Conservation (phyloP, 2,113 vertebrate genomes). For the Apteryx mantelli region DNA sequence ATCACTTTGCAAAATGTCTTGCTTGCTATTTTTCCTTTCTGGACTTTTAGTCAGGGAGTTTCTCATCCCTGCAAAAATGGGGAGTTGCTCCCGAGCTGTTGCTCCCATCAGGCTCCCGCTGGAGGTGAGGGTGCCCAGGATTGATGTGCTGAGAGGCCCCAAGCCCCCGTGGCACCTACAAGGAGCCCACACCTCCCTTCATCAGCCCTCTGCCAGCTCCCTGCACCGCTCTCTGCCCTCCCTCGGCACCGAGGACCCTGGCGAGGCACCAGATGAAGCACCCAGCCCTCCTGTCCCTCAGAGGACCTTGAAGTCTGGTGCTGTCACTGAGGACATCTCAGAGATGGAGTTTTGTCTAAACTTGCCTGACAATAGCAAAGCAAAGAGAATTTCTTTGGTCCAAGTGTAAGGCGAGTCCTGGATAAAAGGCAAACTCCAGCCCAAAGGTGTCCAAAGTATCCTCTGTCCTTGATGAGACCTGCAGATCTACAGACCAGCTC, state of each 20-base stretch:
- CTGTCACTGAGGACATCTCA: not conserved
- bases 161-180: not conserved
- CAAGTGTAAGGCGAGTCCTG: not conserved
- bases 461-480: not conserved
- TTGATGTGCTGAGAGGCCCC: not conserved
- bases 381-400: not conserved
- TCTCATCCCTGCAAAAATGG: not conserved
- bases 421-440: not conserved
- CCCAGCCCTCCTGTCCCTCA: fast-evolving
- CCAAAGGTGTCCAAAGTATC: not conserved
- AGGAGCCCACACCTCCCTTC: too few relatives aligned
- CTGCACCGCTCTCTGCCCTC: too few relatives aligned
- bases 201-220: too few relatives aligned
- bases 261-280: not conserved
- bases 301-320: not conserved
- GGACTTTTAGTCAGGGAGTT: not conserved
- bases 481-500: not conserved
- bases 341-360: not conserved
- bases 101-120: not conserved
- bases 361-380: not conserved
- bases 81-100: not conserved
- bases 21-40: not conserved
- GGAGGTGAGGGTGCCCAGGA: not conserved
- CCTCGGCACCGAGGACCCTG: not conserved
- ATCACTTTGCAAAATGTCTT: not conserved